Conservation (phyloP, 1,140 invertebrate species). For the Phenacoccus solenopsis region DNA sequence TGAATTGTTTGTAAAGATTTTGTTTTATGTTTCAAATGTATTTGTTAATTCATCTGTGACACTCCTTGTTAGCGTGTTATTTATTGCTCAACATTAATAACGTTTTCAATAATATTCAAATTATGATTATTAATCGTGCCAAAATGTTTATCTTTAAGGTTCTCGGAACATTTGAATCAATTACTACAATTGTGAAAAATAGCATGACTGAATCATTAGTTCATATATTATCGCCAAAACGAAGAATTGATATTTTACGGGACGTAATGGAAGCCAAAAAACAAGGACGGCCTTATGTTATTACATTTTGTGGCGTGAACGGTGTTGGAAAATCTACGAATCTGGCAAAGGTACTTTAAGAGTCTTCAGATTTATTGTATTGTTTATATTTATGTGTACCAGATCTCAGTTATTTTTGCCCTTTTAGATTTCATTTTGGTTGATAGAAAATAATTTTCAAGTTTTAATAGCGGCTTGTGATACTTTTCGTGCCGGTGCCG, state of each 20-base stretch:
- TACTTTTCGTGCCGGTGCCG: conserved; percentile 97
- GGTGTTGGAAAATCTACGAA: conserved; percentile 99
- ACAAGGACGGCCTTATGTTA: conserved; percentile 74
- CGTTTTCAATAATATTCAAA: not conserved
- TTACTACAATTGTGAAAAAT: conserved; percentile 66
- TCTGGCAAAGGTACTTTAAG: conserved; percentile 65
- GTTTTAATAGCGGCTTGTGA: conserved; percentile 98
- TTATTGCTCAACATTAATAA: not conserved
- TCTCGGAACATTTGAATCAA: conserved; percentile 83
- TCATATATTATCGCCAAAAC: conserved; percentile 84
- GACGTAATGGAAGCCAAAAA: conserved; percentile 85
- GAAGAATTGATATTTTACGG: conserved; percentile 90
- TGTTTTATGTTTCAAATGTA: not conserved
- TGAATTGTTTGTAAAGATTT: no score
- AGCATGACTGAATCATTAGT: conserved; percentile 73
- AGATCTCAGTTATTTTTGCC: not conserved
- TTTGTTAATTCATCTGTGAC: not conserved
- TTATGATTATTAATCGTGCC: not conserved
- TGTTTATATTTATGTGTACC: not conserved
- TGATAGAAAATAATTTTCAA: conserved; percentile 92
- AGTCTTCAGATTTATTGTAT: not conserved
- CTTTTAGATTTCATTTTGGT: conserved; percentile 87
- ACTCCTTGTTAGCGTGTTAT: not conserved
- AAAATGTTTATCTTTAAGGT: conserved; percentile 32
- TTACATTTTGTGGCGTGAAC: conserved; percentile 98